These are phyloP conservation scores for Anodontia alba DNA, from an alignment of 2,888 invertebrate genomes.

Conservation along the genomic window DNA sequence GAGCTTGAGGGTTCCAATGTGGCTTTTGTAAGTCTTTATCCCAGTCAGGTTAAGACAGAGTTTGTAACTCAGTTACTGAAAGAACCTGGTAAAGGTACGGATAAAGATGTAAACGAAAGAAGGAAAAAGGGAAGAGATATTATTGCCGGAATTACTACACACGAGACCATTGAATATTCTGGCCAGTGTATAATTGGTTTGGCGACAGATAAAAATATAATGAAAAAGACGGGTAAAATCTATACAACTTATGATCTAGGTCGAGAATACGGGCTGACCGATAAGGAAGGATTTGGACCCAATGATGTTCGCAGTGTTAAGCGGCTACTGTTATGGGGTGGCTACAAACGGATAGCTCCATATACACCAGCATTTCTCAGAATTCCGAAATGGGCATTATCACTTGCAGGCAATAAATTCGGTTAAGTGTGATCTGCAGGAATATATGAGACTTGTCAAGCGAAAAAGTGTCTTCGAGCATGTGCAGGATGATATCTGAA, in stretches of 20 bases:
- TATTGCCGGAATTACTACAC: conserved; percentile 31
- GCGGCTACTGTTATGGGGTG: conserved; percentile 27
- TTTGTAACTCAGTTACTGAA: conserved; percentile 11
- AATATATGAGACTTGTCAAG: no score
- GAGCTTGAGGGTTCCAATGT: conserved; percentile 84
- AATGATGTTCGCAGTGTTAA: conserved; percentile 27
- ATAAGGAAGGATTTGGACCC: conserved; percentile 81
- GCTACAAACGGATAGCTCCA: background rate
- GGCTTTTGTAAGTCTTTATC: conserved; percentile 84
- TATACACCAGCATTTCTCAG: conserved; percentile 43
- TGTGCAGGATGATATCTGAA: no score
- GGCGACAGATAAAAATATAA: conserved; percentile 70
- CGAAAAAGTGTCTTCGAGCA: no score
- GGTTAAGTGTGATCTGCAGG: no score
- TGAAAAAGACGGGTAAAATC: conserved; percentile 83
- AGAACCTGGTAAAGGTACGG: background rate
- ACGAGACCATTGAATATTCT: conserved; percentile 74
- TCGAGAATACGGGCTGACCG: conserved; percentile 83
- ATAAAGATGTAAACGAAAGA: no score
- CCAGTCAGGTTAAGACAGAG: conserved; percentile 85
- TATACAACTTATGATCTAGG: conserved; percentile 83
- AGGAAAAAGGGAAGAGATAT: no score
- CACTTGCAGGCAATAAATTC: conserved; percentile 40
- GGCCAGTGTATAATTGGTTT: conserved; percentile 72
- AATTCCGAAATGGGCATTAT: conserved; percentile 43